Conservation (phyloP, 2,888 invertebrate species). For the Amphipyra tragopoginis region DNA sequence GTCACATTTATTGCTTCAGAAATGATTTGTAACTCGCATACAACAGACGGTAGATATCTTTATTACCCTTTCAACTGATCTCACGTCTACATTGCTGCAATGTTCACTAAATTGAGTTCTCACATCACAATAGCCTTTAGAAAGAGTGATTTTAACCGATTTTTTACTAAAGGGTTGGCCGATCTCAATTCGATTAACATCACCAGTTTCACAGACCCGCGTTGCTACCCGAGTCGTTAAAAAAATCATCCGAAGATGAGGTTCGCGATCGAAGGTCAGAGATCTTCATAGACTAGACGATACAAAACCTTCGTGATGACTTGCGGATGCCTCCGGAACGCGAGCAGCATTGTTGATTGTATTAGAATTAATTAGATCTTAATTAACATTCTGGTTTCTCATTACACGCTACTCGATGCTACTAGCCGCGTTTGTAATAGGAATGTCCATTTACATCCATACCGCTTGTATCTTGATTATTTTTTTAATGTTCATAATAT, state of each 20-base stretch:
- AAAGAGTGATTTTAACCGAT: conserved; percentile 85
- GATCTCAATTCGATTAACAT: conserved; percentile 88
- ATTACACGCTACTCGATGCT: conserved; percentile 88
- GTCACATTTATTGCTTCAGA: conserved; percentile 52
- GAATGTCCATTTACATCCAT: conserved; percentile 84
- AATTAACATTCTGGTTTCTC: conserved; percentile 90
- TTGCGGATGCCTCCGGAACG: conserved; percentile 87
- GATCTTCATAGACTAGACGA: conserved; percentile 72
- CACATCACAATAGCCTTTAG: conserved; percentile 86
- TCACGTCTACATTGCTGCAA: conserved; percentile 74
- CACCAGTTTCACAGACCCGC: conserved; percentile 72
- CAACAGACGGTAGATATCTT: conserved; percentile 75
- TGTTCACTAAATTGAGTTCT: conserved; percentile 88
- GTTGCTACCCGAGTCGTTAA: conserved; percentile 48
- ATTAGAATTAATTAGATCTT: conserved; percentile 90
- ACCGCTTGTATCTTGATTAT: conserved; percentile 80
- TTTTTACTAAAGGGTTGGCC: conserved; percentile 89
- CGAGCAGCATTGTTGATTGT: conserved; percentile 89
- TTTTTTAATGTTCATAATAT: conserved; percentile 76
- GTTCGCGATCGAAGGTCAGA: conserved; percentile 70
- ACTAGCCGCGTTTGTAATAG: conserved; percentile 83
- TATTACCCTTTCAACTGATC: conserved; percentile 79
- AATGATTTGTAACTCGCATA: conserved; percentile 53
- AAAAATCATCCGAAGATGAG: conserved; percentile 38
- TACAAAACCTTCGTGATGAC: conserved; percentile 82